phyloP scores from a whole-genome alignment of 2,113 vertebrate genomes.

The Tamias sibiricus region DNA sequence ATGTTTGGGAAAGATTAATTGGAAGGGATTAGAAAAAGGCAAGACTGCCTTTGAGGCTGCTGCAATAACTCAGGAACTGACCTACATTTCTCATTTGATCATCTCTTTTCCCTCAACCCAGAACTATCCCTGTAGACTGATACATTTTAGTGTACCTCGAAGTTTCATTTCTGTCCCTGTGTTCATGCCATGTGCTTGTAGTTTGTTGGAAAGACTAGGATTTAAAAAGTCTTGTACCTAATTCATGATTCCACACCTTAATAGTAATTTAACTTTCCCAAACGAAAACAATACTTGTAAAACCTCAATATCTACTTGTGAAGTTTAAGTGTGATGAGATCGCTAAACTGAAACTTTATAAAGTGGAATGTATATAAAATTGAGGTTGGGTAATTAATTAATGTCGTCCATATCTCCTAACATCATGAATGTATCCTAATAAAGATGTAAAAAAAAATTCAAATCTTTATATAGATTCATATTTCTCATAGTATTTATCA shows the following conservation, averaged over 20 bases:
- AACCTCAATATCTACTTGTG: background rate
- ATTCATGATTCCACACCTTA: background rate
- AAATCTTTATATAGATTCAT: background rate
- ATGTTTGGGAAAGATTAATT: slow-evolving; percentile 63
- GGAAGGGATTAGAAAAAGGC: slow-evolving; percentile 35
- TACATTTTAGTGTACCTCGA: background rate
- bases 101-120: background rate
- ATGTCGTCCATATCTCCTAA: background rate
- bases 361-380: background rate
- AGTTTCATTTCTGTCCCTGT: background rate
- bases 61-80: slow-evolving; percentile 40
- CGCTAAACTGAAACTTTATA: background rate
- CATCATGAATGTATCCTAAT: background rate
- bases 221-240: background rate
- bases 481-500: slow-evolving; percentile 2
- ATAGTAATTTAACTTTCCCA: background rate
- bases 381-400: background rate
- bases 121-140: background rate
- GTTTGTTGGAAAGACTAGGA: background rate
- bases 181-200: background rate
- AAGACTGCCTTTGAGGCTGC: background rate
- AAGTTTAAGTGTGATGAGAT: background rate
- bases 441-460: background rate
- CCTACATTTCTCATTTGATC: slow-evolving; percentile 12
- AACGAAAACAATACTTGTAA: background rate